A percentile compares a stretch with the other conserved stretches of the same genome.
Conservation (phyloP, 1,140 invertebrate genomes). For the Drosophila bocki region DNA sequence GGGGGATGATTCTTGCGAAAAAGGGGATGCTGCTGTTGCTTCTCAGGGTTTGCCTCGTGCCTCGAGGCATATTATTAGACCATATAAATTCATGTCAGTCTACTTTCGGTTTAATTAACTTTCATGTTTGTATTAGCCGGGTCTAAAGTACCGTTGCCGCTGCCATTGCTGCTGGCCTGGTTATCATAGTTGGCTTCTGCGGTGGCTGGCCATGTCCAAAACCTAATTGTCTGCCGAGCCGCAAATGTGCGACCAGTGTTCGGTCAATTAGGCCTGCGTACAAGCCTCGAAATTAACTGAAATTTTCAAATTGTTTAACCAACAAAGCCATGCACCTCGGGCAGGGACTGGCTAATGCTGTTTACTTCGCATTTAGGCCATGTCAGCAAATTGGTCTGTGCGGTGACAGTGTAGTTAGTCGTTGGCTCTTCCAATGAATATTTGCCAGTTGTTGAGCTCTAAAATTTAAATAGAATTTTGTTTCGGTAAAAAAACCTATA, state of each 20-base stretch:
- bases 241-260: constrained; percentile 45
- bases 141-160: constrained; percentile 9
- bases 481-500: too few relatives aligned
- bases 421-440: not conserved
- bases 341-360: constrained; percentile 13
- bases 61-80: constrained; percentile 76
- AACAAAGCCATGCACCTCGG: constrained; percentile 13
- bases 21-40: constrained; percentile 17
- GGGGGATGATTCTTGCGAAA: not conserved
- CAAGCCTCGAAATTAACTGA: constrained; percentile 38
- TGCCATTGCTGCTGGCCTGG: constrained; percentile 11
- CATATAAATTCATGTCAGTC: constrained; percentile 82
- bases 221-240: constrained; percentile 65
- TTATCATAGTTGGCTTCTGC: constrained; percentile 53
- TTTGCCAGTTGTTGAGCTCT: not conserved
- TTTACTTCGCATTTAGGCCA: constrained; percentile 15
- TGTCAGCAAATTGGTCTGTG: constrained; percentile 9
- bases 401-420: not conserved
- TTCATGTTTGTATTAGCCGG: constrained; percentile 80
- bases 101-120: constrained; percentile 82
- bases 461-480: not conserved
- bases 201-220: constrained; percentile 49
- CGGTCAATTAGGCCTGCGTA: constrained; percentile 56
- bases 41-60: constrained; percentile 1
- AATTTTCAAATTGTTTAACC: constrained; percentile 50